These are phyloP conservation scores for Eurypyga helias DNA, from an alignment of 2,113 vertebrate species.

Conservation along the genomic window DNA sequence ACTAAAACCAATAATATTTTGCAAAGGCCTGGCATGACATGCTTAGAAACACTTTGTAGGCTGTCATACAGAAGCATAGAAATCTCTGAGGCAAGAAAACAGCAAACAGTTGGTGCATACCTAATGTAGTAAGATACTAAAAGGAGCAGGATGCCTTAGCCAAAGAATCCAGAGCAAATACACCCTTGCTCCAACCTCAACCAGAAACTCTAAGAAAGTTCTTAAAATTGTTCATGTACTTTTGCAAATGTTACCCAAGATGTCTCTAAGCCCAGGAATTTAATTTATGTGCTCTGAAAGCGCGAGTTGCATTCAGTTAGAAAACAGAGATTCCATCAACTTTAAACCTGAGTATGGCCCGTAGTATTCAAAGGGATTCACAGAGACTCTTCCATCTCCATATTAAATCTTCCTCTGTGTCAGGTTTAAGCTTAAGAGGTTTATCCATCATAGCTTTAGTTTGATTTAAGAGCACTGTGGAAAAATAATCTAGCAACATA, in stretches of 20 bases:
- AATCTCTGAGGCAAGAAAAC: not conserved
- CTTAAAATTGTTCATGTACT: not conserved
- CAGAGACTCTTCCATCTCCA: not conserved
- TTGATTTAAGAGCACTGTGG: constrained; percentile 55
- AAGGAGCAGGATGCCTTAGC: not conserved
- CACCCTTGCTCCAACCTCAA: not conserved
- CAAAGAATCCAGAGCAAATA: not conserved
- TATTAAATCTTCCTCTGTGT: not conserved
- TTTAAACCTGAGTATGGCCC: not conserved
- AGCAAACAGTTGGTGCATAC: not conserved
- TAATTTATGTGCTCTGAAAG: not conserved
- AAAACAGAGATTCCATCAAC: not conserved
- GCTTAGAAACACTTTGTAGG: not conserved
- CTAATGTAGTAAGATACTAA: not conserved
- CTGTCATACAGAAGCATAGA: not conserved
- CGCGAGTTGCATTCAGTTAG: not conserved
- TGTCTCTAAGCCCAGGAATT: not conserved
- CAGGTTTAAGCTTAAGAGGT: constrained; percentile 32
- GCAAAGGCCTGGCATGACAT: not conserved
- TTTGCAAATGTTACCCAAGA: not conserved
- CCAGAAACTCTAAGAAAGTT: not conserved
- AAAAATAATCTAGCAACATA: constrained; percentile 28
- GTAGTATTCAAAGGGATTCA: not conserved
- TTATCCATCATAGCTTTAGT: constrained; percentile 48
- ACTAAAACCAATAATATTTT: not conserved